A percentile compares a stretch with the other conserved stretches of the same genome.
phyloP scores from a whole-genome alignment of 2,888 invertebrate species.

The Aleiodes testaceus region DNA sequence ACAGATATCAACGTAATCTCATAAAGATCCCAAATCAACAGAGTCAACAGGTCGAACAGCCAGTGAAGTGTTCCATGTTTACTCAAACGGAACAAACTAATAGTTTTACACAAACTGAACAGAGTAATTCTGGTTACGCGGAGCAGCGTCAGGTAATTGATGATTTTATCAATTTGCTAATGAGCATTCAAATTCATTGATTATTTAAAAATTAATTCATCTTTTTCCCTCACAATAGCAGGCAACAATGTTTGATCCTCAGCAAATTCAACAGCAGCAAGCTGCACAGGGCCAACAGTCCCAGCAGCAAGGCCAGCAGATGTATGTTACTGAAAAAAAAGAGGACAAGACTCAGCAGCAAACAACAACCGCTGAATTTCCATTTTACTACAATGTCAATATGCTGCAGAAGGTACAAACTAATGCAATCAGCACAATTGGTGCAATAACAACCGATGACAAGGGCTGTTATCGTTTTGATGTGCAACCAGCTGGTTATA shows the following conservation, averaged over 20 bases:
- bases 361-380: slow-evolving; percentile 71
- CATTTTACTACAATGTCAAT: slow-evolving; percentile 75
- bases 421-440: slow-evolving; percentile 71
- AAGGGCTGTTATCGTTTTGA: slow-evolving; percentile 74
- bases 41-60: slow-evolving; percentile 62
- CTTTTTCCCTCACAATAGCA: slow-evolving; percentile 49
- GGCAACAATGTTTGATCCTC: slow-evolving; percentile 70
- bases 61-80: slow-evolving; percentile 70
- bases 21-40: slow-evolving; percentile 56
- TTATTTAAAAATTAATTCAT: slow-evolving; percentile 9
- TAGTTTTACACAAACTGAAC: slow-evolving; percentile 68
- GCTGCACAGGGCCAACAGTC: slow-evolving; percentile 77
- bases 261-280: slow-evolving; percentile 80
- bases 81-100: slow-evolving; percentile 69
- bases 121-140: slow-evolving; percentile 66
- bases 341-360: slow-evolving; percentile 70
- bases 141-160: slow-evolving; percentile 67
- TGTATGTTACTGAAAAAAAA: slow-evolving; percentile 68
- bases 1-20: slow-evolving; percentile 52
- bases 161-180: slow-evolving; percentile 25
- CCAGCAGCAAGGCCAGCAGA: slow-evolving; percentile 69
- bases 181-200: not conserved
- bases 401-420: slow-evolving; percentile 74
- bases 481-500: slow-evolving; percentile 79
- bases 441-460: slow-evolving; percentile 72